Base-by-base conservation (phyloP, 2,888 invertebrate species). In the Caenorhabditis sinica region DNA sequence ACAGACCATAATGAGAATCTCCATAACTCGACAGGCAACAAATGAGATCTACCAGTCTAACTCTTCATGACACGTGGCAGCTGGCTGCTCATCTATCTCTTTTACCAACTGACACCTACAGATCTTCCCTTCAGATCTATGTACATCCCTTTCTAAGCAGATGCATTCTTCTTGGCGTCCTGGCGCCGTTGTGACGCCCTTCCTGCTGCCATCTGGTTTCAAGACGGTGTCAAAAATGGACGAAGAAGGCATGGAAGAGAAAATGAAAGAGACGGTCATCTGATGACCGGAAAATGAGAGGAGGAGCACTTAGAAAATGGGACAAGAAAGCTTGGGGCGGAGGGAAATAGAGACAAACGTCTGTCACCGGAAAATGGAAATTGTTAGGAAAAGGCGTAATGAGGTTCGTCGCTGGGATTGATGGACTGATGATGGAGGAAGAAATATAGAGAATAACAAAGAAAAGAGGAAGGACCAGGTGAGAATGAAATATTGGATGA, bases 361-460 rank as follows among this genome's bases (percentile, higher is more conserved):
- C 77, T 77, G 77, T 77, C 77, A 77, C 77, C 36, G 51, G 53
- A 63, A 76, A 76, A 68, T 66, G 69, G 76, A 77, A 77, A 77
- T 77, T 77, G 77, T 77, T 77, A 77, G 77, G 77, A 69, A 51
- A 45, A 33, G 30, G 40, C 66, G 51, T 77, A 77, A 77, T 69
- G 77, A 77, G 69, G 56, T 58, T 36, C 33, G 4, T 63, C 66
- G 58, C 66, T 76, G 58, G 68, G 68, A 76, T 68, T 66, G 75
- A 75, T 75, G 75, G 75, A 75, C 75, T 75, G 33, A 58, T 58
- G 65, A 61, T 30, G 66, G 56, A 25, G 40, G 30, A 28, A 60
- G 69, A 61, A 69, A 51, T 58, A 69, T 40, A 77, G 17, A 43
- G 69, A 69, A 77, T 43, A 68, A 36, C 33, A 20, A 60, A 53